phyloP scores from a whole-genome alignment of 2,797 vertebrate species.

The Pseudochirops cupreus region DNA sequence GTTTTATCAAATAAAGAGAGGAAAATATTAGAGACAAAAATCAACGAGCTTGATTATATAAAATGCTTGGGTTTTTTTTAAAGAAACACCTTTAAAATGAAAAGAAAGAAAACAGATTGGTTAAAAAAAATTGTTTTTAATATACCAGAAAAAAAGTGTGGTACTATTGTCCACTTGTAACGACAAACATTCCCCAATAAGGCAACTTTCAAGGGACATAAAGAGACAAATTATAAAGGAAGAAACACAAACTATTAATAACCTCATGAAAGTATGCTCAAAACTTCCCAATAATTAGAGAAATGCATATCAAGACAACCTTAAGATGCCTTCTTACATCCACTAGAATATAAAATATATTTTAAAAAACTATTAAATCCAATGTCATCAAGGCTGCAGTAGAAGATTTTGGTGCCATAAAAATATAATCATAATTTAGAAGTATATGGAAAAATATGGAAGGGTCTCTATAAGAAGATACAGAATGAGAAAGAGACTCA shows the following conservation, averaged over 20 bases:
- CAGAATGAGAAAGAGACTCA: background rate
- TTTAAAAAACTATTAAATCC: background rate
- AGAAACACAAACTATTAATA: background rate
- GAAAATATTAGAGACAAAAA: background rate
- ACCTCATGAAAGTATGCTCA: background rate
- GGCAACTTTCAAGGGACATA: background rate
- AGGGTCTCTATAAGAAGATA: background rate
- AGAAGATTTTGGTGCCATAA: background rate
- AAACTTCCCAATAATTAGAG: background rate
- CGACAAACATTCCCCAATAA: background rate
- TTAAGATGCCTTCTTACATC: background rate
- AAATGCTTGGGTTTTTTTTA: background rate
- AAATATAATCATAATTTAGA: background rate
- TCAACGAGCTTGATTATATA: background rate
- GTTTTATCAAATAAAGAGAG: background rate
- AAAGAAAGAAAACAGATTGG: background rate
- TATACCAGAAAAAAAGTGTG: background rate
- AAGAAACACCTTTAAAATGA: background rate
- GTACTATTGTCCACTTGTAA: background rate
- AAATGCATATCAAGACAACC: background rate
- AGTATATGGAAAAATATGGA: background rate
- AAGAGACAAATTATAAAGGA: background rate
- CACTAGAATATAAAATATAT: background rate
- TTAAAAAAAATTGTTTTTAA: background rate
- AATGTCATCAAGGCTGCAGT: background rate